Evolutionary conservation across 2,888 invertebrate species (phyloP).

Genomic region (Lasius platythorax): DNA sequence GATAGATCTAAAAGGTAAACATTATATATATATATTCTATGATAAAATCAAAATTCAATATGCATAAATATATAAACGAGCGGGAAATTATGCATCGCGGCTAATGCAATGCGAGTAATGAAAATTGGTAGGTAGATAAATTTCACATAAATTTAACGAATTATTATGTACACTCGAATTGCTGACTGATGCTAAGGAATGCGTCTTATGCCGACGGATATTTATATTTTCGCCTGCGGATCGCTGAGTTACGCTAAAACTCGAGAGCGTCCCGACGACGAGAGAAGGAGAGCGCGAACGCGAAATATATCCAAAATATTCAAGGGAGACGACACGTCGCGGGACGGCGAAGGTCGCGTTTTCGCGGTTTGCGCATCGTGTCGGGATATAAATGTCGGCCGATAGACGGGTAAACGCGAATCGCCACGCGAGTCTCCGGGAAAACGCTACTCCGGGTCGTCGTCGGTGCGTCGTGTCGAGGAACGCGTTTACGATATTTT

Average conservation of each 20-base stretch:
- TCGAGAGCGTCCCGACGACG: neutral
- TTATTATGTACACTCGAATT: neutral
- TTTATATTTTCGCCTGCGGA: neutral
- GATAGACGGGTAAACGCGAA: neutral
- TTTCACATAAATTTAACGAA: neutral
- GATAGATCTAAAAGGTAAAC: constrained; percentile 1
- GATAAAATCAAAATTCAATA: too few species aligned
- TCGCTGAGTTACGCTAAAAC: neutral
- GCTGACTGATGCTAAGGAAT: constrained; percentile 1
- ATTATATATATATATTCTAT: neutral
- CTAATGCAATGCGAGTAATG: too few species aligned
- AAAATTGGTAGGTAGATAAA: neutral
- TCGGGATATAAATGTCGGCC: neutral
- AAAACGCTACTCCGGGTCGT: neutral
- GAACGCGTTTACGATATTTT: neutral
- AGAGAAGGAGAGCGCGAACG: neutral
- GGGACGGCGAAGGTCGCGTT: neutral
- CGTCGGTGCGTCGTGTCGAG: neutral
- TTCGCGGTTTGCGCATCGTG: neutral
- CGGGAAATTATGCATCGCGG: neutral
- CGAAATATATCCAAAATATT: neutral
- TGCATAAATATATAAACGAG: too few species aligned
- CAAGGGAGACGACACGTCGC: neutral
- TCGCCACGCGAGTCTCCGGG: neutral
- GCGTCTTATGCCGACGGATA: neutral